Evolutionary conservation across 2,113 vertebrate species (phyloP), one percentile per base, ranked within the genome.

Genomic region (Epinephelus lanceolatus): DNA sequence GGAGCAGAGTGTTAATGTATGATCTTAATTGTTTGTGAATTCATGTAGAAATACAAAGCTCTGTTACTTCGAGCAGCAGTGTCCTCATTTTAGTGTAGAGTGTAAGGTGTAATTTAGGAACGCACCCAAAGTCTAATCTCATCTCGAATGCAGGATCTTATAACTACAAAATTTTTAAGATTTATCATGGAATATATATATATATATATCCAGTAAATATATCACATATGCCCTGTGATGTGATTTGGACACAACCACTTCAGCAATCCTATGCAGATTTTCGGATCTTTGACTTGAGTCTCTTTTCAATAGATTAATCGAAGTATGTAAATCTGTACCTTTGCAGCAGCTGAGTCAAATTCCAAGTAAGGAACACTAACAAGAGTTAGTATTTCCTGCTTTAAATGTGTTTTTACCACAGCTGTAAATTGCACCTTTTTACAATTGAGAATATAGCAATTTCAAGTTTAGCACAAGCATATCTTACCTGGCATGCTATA

Each of bases 401-500:
- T 63, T 56, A 13, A 25, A 17, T 76, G 13, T 68, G 6, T 52
- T 21, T 17, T 60, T 61, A 12, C 45, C n/a, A 27, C 21, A 5
- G 76, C 14, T 63, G 33, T 21, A 55, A n/a, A n/a, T 51, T 49
- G 13, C 47, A 15, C 49, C 17, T 51, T 51, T 51, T 67, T 66
- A n/a, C 12, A 6, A 42, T 4, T 53, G 57, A 63, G 9, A 42
- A 52, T 4, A 45, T 4, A 40, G 6, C n/a, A 18, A 45, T 51
- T 72, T 71, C 6, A 79, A 12, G 25, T 71, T 67, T 30, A 19
- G 2, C 10, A 67, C 11, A 59, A 37, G 27, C 13, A 81, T 21
- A 59, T 78, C 65, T 81, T 80, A 87, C 75, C 84, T 78, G 53
- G 9, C 17, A 51, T 37, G 42, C 6, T 71, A 30, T 17, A 70